These are phyloP conservation scores for Drosophila multiciliata DNA, from an alignment of 2,888 invertebrate species.

Conservation along the genomic window DNA sequence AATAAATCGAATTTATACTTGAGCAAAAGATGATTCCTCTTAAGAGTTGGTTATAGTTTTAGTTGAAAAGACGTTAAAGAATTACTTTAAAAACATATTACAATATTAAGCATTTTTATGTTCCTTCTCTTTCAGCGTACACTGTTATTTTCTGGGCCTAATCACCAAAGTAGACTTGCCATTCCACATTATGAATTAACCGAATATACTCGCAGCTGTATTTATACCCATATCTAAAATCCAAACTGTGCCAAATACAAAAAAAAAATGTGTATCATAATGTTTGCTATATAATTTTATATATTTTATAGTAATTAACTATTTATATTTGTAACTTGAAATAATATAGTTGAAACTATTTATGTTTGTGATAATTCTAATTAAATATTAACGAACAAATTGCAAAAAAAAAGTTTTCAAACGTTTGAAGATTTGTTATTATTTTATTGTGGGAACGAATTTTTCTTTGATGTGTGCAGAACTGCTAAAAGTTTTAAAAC, in stretches of 20 bases:
- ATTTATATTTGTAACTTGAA: conserved; percentile 61
- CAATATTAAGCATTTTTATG: not conserved
- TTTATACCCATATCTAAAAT: conserved; percentile 23
- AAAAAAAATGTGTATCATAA: conserved; percentile 53
- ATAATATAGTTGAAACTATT: conserved; percentile 63
- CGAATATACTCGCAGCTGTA: conserved; percentile 35
- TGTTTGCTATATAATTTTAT: conserved; percentile 42
- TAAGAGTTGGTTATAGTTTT: not conserved
- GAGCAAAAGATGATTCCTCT: not conserved
- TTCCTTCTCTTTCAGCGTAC: conserved; percentile 25
- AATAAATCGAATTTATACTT: not conserved
- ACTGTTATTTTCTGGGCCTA: conserved; percentile 6
- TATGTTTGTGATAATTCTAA: conserved; percentile 74
- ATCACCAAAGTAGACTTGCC: conserved; percentile 34
- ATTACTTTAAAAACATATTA: not conserved
- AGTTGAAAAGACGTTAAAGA: not conserved
- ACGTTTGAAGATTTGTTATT: not conserved
- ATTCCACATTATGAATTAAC: conserved; percentile 14
- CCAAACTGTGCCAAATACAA: conserved; percentile 68
- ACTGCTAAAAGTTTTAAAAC: too few species aligned
- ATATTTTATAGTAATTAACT: conserved; percentile 55
- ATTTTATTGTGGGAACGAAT: not conserved
- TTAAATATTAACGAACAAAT: conserved; percentile 52
- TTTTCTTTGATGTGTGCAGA: not conserved
- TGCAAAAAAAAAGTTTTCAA: not conserved